Evolutionary conservation across 1,140 invertebrate species (phyloP).

Genomic region (Hycleus phaleratus): DNA sequence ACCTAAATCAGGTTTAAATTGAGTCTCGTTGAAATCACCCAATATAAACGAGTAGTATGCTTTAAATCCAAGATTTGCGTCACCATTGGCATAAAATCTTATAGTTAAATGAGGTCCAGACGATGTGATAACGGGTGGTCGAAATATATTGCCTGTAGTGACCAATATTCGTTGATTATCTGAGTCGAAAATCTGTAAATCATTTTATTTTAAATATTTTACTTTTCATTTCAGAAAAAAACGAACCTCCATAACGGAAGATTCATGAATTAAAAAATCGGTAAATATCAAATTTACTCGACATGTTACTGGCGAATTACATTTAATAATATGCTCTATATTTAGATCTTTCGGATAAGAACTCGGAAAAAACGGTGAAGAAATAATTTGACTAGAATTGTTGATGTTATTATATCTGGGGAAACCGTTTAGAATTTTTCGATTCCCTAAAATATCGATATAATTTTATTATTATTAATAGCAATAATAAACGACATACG

Average conservation of each 20-base stretch:
- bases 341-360: constrained; percentile 61
- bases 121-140: constrained; percentile 60
- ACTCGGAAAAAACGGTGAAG: constrained; percentile 62
- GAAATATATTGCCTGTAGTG: constrained; percentile 58
- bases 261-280: constrained; percentile 59
- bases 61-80: constrained; percentile 59
- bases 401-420: constrained; percentile 34
- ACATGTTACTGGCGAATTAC: constrained; percentile 46
- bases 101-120: constrained; percentile 56
- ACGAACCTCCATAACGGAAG: constrained; percentile 60
- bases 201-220: background rate
- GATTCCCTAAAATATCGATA: constrained; percentile 48
- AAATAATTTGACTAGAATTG: constrained; percentile 43
- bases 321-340: constrained; percentile 58
- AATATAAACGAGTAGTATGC: constrained; percentile 58
- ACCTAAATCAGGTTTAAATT: constrained; percentile 52
- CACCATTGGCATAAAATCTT: constrained; percentile 65
- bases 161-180: constrained; percentile 59
- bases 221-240: constrained; percentile 1
- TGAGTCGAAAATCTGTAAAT: constrained; percentile 59
- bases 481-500: constrained; percentile 45
- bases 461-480: background rate
- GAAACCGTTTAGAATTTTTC: constrained; percentile 49
- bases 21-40: constrained; percentile 46
- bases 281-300: constrained; percentile 58